phyloP scores from a whole-genome alignment of 92 coral and sea anemone species.

The Palythoa grandiflora region DNA sequence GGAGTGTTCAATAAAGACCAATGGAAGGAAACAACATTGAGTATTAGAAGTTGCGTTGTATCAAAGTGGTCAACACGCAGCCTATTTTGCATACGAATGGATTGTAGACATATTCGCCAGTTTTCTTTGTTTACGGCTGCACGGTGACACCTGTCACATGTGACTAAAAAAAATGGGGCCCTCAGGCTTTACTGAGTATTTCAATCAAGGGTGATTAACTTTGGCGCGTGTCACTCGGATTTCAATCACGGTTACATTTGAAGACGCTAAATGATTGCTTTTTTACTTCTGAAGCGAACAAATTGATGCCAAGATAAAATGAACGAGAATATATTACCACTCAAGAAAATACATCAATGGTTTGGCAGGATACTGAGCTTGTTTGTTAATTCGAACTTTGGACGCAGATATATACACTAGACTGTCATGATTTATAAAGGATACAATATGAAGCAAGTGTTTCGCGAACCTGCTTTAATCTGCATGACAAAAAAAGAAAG shows the following conservation, averaged over 20 bases:
- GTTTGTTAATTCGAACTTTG: background rate
- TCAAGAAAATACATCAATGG: background rate
- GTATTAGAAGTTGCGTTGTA: conserved; percentile 18
- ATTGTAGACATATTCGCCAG: background rate
- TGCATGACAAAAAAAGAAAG: conserved; percentile 9
- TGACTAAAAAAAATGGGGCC: conserved; percentile 11
- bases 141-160: conserved; percentile 47
- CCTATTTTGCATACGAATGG: conserved; percentile 53
- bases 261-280: background rate
- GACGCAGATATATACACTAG: background rate
- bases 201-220: conserved; percentile 16
- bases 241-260: background rate
- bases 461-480: background rate
- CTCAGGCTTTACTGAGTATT: background rate
- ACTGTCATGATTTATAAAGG: background rate
- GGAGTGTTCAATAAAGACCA: conserved; percentile 42
- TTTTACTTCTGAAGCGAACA: background rate
- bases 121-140: conserved; percentile 36
- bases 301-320: background rate
- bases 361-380: background rate
- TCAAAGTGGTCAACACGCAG: conserved; percentile 41
- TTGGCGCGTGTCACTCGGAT: conserved; percentile 39
- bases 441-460: background rate
- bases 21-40: conserved; percentile 27
- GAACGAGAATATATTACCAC: background rate